Conservation (phyloP, 1,140 invertebrate genomes). For the Calephelis virginiensis region DNA sequence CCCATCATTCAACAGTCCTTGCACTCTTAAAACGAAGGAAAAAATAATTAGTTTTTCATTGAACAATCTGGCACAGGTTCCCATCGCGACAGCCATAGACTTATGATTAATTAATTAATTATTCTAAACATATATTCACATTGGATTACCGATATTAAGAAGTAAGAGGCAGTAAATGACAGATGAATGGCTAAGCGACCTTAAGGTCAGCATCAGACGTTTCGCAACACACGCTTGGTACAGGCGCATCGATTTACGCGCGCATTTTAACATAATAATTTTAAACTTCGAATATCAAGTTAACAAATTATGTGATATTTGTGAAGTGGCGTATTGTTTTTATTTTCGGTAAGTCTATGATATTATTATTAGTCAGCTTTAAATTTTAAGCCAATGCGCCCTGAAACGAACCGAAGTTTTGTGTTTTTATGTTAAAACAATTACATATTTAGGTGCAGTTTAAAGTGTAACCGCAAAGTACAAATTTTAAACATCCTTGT, state of each 20-base stretch:
- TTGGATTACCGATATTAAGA: constrained; percentile 15
- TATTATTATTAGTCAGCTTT: too few relatives aligned
- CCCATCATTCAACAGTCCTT: too few relatives aligned
- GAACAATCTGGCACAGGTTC: not conserved
- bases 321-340: constrained; percentile 4
- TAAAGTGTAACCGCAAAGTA: too few relatives aligned
- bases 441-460: too few relatives aligned
- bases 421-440: too few relatives aligned
- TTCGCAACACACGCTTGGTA: constrained; percentile 13
- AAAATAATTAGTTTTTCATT: too few relatives aligned
- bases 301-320: not conserved
- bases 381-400: too few relatives aligned
- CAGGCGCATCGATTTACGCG: constrained; percentile 10
- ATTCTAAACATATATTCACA: constrained; percentile 22
- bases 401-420: too few relatives aligned
- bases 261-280: constrained; percentile 8
- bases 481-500: too few relatives aligned
- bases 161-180: constrained; percentile 22
- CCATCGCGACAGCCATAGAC: not conserved
- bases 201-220: constrained; percentile 13
- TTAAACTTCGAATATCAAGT: not conserved
- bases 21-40: too few relatives aligned
- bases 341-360: constrained; percentile 6
- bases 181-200: constrained; percentile 21
- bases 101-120: constrained; percentile 15